Percentiles rank a stretch among this genome's conserved stretches.
These are phyloP conservation scores for Clamator glandarius DNA, from an alignment of 2,797 vertebrate species.

Conservation along the genomic window DNA sequence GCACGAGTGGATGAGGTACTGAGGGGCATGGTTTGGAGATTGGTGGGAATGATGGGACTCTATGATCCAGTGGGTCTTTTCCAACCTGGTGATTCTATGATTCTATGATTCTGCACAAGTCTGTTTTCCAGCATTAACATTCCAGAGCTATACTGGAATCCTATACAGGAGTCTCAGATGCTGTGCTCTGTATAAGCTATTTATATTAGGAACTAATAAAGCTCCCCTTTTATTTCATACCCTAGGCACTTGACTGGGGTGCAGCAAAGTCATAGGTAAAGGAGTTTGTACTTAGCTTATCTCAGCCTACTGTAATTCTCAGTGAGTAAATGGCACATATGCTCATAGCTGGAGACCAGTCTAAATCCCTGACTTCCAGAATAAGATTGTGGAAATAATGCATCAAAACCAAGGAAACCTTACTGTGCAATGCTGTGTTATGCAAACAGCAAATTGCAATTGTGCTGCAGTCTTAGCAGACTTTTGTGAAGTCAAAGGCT, in stretches of 20 bases:
- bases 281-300: background rate
- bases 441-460: background rate
- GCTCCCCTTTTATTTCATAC: background rate
- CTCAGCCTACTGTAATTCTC: background rate
- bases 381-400: background rate
- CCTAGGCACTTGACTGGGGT: background rate
- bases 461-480: background rate
- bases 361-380: background rate
- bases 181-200: background rate
- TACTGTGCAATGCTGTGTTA: background rate
- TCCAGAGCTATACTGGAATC: background rate
- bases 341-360: background rate
- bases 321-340: background rate
- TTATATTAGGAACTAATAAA: background rate
- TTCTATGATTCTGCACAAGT: background rate
- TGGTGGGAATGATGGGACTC: no score
- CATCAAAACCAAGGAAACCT: background rate
- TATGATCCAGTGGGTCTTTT: no score
- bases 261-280: background rate
- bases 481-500: background rate
- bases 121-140: background rate
- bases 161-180: background rate
- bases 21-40: no score
- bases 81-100: no score
- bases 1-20: no score